Conservation (phyloP, 2,113 vertebrate species). For the Paradisaea rubra region DNA sequence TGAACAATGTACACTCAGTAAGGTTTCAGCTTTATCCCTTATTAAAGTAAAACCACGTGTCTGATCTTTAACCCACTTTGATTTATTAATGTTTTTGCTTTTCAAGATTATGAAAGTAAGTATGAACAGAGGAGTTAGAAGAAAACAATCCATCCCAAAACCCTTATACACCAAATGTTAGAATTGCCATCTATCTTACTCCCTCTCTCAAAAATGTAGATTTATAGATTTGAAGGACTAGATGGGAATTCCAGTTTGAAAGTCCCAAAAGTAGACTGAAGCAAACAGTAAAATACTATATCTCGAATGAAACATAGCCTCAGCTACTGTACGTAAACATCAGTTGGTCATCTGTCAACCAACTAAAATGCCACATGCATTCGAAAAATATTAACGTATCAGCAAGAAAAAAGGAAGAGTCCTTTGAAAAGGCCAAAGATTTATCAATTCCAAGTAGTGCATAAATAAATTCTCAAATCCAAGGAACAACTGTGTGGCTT, state of each 20-base stretch:
- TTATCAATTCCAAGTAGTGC: neutral
- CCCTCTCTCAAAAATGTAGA: neutral
- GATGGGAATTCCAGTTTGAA: neutral
- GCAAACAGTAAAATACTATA: neutral
- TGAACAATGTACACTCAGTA: constrained; percentile 19
- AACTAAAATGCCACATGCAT: neutral
- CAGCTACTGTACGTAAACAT: neutral
- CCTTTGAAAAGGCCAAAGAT: neutral
- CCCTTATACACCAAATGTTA: neutral
- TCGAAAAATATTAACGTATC: neutral
- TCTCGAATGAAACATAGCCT: neutral
- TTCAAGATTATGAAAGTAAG: neutral
- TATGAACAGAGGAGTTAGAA: neutral
- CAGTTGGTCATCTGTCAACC: neutral
- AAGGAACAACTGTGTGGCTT: neutral
- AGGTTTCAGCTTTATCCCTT: constrained; percentile 34
- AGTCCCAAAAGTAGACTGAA: neutral
- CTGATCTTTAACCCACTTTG: constrained; percentile 30
- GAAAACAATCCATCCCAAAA: constrained; percentile 1
- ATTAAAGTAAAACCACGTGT: constrained; percentile 47
- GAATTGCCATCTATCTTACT: neutral
- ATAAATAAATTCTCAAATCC: neutral
- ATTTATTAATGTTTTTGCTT: constrained; percentile 31
- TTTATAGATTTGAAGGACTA: neutral
- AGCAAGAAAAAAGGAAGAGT: neutral